Conservation (phyloP, 2,797 vertebrate species). For the Cossypha dichroa region DNA sequence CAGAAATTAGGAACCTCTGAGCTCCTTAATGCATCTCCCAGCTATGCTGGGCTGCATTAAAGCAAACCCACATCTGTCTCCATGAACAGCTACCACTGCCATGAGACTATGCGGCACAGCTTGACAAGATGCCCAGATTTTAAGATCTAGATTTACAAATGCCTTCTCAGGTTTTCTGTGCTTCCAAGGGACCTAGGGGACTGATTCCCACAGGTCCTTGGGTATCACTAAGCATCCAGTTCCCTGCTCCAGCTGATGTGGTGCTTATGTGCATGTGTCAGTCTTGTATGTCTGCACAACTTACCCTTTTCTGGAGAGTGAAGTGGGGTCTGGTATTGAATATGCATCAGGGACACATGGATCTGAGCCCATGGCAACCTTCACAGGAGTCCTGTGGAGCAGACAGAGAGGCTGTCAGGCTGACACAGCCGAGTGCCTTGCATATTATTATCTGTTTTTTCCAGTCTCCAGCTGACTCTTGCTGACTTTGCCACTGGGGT, state of each 20-base stretch:
- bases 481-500: slow-evolving; percentile 3
- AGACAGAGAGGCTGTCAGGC: slow-evolving; percentile 64
- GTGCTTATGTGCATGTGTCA: neutral
- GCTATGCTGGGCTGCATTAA: neutral
- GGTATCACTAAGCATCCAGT: neutral
- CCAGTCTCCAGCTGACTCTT: slow-evolving; percentile 39
- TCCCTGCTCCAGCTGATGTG: neutral
- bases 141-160: slow-evolving; percentile 13
- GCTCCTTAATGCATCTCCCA: neutral
- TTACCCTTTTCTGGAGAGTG: slow-evolving; percentile 1
- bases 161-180: neutral
- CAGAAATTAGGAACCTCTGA: neutral
- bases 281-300: slow-evolving; percentile 6
- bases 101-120: neutral
- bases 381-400: slow-evolving; percentile 57
- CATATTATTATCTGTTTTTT: slow-evolving; percentile 45
- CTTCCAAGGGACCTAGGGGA: neutral
- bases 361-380: slow-evolving; percentile 66
- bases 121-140: slow-evolving; percentile 5
- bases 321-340: slow-evolving; percentile 57
- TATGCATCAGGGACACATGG: slow-evolving; percentile 65
- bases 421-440: slow-evolving; percentile 59
- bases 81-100: neutral
- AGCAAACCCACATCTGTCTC: neutral
- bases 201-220: neutral